Evolutionary conservation across 2,113 vertebrate genomes (phyloP).

Genomic region (Plecotus auritus): DNA sequence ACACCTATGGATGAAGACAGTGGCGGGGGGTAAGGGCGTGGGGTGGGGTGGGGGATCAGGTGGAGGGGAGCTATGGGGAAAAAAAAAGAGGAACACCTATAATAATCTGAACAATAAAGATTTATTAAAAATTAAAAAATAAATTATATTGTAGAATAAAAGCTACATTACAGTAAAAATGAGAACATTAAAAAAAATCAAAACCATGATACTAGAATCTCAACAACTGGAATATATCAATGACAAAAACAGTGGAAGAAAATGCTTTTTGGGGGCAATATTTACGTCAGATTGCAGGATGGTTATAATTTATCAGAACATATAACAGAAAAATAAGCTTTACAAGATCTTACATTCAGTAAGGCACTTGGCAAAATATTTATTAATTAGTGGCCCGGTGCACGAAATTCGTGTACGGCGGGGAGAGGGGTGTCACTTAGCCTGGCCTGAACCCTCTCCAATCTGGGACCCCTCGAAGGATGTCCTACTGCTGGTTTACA

Average conservation of each 20-base stretch:
- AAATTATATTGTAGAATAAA: not conserved
- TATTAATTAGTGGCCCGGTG: not conserved
- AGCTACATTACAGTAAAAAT: not conserved
- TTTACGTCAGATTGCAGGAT: not conserved
- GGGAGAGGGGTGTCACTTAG: too few species aligned
- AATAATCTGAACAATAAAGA: too few species aligned
- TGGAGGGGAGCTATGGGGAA: too few species aligned
- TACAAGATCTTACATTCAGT: not conserved
- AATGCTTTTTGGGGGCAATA: not conserved
- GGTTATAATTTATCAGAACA: slow-evolving; percentile 9
- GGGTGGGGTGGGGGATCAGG: too few species aligned
- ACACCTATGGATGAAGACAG: too few species aligned
- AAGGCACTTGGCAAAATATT: not conserved
- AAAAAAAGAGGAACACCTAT: too few species aligned
- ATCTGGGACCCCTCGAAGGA: too few species aligned
- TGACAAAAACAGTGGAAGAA: not conserved
- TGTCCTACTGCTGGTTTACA: too few species aligned
- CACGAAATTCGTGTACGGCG: too few species aligned
- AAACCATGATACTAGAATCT: not conserved
- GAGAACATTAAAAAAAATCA: not conserved
- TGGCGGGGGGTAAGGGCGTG: too few species aligned
- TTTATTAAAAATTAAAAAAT: too few species aligned
- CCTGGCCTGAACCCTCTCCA: too few species aligned
- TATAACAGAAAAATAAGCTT: not conserved
- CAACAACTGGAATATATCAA: not conserved